phyloP scores from a whole-genome alignment of 2,113 vertebrate species.

The Mesoclemmys tuberculata region DNA sequence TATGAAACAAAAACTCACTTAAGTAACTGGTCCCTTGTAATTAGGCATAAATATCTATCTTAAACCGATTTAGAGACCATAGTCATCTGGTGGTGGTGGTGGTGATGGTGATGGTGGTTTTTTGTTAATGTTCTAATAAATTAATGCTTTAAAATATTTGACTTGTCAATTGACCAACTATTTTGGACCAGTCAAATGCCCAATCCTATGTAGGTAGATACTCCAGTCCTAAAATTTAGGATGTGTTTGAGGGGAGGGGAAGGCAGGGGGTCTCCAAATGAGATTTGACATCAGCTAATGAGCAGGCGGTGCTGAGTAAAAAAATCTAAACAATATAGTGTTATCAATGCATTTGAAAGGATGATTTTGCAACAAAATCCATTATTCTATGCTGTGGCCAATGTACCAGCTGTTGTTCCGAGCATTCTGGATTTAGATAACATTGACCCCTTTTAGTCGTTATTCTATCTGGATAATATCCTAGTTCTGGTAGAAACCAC shows the following conservation, averaged over 20 bases:
- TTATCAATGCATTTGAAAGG: neutral
- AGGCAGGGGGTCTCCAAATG: neutral
- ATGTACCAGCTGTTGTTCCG: neutral
- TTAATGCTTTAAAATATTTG: neutral
- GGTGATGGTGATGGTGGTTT: neutral
- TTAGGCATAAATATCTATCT: neutral
- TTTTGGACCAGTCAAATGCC: neutral
- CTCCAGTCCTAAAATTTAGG: neutral
- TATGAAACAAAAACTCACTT: neutral
- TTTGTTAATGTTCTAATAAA: neutral
- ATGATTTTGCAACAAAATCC: neutral
- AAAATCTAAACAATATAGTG: neutral
- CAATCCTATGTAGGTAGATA: neutral
- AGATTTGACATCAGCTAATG: neutral
- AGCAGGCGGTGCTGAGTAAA: conserved; percentile 25
- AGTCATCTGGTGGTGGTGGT: neutral
- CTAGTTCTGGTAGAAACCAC: neutral
- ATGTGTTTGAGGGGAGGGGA: neutral
- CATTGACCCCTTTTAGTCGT: too few relatives aligned
- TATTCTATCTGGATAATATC: neutral
- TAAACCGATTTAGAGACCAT: neutral
- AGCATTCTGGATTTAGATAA: neutral
- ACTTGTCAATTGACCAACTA: neutral
- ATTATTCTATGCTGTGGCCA: neutral
- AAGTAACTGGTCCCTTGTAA: neutral